Evolutionary conservation across 2,113 vertebrate genomes (phyloP), one percentile per base, ranked within the genome.

Genomic region (Hoplias malabaricus): DNA sequence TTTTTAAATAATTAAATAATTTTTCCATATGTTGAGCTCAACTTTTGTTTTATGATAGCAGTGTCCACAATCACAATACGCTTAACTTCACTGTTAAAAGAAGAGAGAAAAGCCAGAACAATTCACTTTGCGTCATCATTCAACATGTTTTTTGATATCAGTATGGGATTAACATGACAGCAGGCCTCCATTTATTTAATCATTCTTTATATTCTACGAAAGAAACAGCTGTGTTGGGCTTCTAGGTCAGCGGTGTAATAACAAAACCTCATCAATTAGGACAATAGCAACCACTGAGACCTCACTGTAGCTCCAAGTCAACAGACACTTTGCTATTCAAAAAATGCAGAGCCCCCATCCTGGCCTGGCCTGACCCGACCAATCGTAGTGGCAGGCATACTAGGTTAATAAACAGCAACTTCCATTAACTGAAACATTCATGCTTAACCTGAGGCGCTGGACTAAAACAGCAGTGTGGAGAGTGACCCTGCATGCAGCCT

Each of bases 341-440:
- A 66, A 73, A 77, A 77, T 69, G 40, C 68, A 34, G 16, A 77
- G 25, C 42, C 42, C n/a, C 53, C 61, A n/a, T 82, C 33, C 40
- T 63, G 71, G 73, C 29, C 54, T 50, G 72, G 73, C 77, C 38
- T 29, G 80, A 87, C 77, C 83, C 1, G 42, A 56, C 54, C 70
- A 71, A 82, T 80, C 80, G 61, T 36, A 7, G 71, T 65, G 62
- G 67, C 69, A 36, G 46, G 66, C 69, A 40, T n/a, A 34, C 53
- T 67, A 5, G 21, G 82, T 86, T 86, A 86, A 86, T 86, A 81
- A 83, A 86, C 85, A 88, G 82, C 84, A 75, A 88, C 80, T 79
- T 75, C 50, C 72, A 74, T 69, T 83, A 81, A 79, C 46, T 57
- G 73, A 73, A 83, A 79, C 42, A 70, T 54, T 82, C 83, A 84